A percentile compares a stretch with the other conserved stretches of the same genome.
phyloP scores from a whole-genome alignment of 2,888 invertebrate genomes.

The Pandemis corylana region DNA sequence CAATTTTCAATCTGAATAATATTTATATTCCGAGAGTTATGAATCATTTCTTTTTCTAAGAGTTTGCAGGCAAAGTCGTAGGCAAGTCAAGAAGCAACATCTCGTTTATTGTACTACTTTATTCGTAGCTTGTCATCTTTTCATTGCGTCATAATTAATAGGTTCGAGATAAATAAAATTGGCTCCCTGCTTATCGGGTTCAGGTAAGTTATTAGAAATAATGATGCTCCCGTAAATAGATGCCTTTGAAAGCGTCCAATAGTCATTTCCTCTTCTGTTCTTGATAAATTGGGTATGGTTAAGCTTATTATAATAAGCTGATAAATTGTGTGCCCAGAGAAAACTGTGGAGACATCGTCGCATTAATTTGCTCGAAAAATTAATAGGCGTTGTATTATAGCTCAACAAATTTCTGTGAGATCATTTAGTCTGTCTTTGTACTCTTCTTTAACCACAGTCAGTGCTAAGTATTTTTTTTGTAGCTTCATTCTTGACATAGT shows the following conservation, averaged over 20 bases:
- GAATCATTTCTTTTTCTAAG: too few species aligned
- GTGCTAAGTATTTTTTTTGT: too few species aligned
- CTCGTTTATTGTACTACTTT: neutral
- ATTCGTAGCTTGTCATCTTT: neutral
- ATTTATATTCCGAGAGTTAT: too few species aligned
- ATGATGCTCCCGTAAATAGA: slow-evolving; percentile 6
- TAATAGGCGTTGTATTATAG: neutral
- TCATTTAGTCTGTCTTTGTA: too few species aligned
- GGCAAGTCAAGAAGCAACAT: too few species aligned
- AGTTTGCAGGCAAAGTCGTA: too few species aligned
- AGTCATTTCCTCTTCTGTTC: slow-evolving; percentile 15
- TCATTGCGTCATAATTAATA: neutral
- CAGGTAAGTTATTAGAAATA: slow-evolving; percentile 16
- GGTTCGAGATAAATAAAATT: neutral
- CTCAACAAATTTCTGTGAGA: neutral
- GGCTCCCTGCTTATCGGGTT: slow-evolving; percentile 1
- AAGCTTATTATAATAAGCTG: slow-evolving; percentile 19
- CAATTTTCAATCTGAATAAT: too few species aligned
- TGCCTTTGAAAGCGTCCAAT: slow-evolving; percentile 6
- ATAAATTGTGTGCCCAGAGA: neutral
- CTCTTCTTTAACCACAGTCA: too few species aligned
- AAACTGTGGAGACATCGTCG: neutral
- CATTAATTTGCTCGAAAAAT: neutral
- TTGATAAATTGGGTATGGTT: slow-evolving; percentile 22
- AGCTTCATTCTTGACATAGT: too few species aligned